Conservation (phyloP, 2,888 invertebrate species). For the Clepsis dumicolana region DNA sequence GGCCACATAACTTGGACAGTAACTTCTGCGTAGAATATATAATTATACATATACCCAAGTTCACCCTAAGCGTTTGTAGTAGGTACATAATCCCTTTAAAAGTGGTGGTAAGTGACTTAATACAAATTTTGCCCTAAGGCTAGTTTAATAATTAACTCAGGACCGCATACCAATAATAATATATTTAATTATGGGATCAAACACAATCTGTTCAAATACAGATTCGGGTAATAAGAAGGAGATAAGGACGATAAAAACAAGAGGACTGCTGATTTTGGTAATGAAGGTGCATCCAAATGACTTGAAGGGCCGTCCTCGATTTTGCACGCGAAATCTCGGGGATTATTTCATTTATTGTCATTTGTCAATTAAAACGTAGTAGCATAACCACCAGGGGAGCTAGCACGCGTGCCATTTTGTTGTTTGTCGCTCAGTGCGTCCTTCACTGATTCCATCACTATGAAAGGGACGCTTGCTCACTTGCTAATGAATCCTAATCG, state of each 20-base stretch:
- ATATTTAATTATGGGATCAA: slow-evolving; percentile 7
- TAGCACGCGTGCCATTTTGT: too few relatives aligned
- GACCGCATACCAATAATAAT: neutral
- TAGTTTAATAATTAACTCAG: neutral
- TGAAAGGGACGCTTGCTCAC: too few relatives aligned
- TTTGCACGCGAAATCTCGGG: neutral
- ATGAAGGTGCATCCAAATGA: too few relatives aligned
- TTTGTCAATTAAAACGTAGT: neutral
- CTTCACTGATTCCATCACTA: too few relatives aligned
- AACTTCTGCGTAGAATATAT: too few relatives aligned
- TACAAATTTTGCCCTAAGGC: neutral
- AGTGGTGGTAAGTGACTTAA: neutral
- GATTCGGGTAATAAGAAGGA: neutral
- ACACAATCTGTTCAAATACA: slow-evolving; percentile 6
- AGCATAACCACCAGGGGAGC: too few relatives aligned
- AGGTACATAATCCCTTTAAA: neutral
- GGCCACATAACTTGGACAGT: too few relatives aligned
- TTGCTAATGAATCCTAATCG: too few relatives aligned
- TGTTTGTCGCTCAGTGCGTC: too few relatives aligned
- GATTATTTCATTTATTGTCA: neutral
- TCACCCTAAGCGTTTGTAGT: neutral
- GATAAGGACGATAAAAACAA: too few relatives aligned
- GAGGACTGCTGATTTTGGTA: too few relatives aligned
- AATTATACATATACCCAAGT: neutral
- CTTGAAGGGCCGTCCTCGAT: neutral